These are phyloP conservation scores for Zeus faber DNA, from an alignment of 2,113 vertebrate species.

Conservation along the genomic window DNA sequence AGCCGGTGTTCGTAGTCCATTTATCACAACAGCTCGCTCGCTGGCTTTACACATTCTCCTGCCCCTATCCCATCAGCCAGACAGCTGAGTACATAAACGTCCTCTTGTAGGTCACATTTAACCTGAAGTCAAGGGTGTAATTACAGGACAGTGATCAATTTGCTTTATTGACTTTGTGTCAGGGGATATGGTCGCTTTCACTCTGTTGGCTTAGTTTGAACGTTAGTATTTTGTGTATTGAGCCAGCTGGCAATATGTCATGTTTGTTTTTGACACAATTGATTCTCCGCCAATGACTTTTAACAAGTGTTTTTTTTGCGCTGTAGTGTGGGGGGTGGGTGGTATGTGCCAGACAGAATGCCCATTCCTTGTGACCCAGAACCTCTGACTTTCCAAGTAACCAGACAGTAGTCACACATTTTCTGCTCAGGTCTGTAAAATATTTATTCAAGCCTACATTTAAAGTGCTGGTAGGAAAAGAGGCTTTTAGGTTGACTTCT, in stretches of 20 bases:
- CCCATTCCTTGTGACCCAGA: neutral
- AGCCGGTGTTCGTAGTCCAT: constrained; percentile 25
- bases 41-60: neutral
- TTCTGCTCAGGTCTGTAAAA: constrained; percentile 5
- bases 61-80: neutral
- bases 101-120: neutral
- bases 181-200: too few species aligned
- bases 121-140: constrained; percentile 7
- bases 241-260: neutral
- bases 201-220: too few species aligned
- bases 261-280: neutral
- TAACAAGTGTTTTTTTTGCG: too few species aligned
- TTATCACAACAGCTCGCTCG: constrained; percentile 12
- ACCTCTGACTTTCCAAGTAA: constrained; percentile 7
- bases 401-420: neutral
- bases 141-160: neutral
- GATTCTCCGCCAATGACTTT: too few species aligned
- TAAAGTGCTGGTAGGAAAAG: neutral
- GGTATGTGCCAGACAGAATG: neutral
- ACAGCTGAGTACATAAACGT: neutral
- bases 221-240: constrained; percentile 1
- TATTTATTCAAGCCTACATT: constrained; percentile 6
- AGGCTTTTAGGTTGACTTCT: neutral
- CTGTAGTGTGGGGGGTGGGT: too few species aligned
- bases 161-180: neutral